phyloP scores from a whole-genome alignment of 35 echinoderm and acorn worm species.

The Heliocidaris erythrogramma region DNA sequence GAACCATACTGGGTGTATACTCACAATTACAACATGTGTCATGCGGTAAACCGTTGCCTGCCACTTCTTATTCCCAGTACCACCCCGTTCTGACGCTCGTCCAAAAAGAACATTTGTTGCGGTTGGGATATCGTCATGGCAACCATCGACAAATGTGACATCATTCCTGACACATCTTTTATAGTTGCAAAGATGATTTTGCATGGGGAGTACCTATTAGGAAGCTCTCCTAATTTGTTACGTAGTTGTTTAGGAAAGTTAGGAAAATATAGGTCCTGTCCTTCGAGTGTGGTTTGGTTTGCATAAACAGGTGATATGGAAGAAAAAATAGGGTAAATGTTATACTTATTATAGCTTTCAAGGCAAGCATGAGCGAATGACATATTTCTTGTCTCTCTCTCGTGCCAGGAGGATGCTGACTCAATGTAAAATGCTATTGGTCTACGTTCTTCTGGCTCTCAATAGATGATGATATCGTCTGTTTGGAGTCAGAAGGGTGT shows the following conservation, averaged over 20 bases:
- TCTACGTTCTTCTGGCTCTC: not conserved
- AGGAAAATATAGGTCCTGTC: not conserved
- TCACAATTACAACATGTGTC: not conserved
- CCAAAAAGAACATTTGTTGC: not conserved
- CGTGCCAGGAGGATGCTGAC: not conserved
- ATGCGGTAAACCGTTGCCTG: not conserved
- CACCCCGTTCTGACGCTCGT: not conserved
- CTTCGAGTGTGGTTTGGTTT: not conserved
- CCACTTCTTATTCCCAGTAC: not conserved
- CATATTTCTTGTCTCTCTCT: not conserved
- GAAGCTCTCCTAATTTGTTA: not conserved
- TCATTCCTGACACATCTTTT: constrained; percentile 17
- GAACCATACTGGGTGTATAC: not conserved
- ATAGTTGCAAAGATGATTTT: not conserved
- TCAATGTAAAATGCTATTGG: no score
- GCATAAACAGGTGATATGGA: not conserved
- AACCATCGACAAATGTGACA: not conserved
- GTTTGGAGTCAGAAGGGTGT: not conserved
- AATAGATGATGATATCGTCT: not conserved
- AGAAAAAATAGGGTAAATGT: not conserved
- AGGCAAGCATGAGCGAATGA: no score
- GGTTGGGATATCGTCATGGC: not conserved
- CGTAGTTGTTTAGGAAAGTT: not conserved
- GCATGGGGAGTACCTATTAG: not conserved
- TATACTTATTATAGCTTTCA: no score